Evolutionary conservation across 2,888 invertebrate genomes (phyloP), one percentile per base, ranked within the genome.

Genomic region (Taenaris catops): DNA sequence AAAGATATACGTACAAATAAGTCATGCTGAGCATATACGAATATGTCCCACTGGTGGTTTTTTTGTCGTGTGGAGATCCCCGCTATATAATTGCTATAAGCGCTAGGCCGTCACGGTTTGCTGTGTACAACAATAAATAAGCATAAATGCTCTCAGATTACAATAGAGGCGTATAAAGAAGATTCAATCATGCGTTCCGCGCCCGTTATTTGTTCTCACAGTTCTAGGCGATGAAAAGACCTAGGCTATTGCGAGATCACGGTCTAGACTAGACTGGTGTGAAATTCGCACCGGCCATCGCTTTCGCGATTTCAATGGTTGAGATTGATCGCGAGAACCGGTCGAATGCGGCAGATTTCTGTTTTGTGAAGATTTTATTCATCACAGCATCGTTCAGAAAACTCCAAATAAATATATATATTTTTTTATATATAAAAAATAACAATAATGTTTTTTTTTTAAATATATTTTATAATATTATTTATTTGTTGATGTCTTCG

Each of bases 251-350:
- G 70, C 75, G 64, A 69, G 71, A 79, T 58, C 58, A 62, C 61
- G 63, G 64, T 73, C 75, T 78, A 78, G 73, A 67, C 78, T 68
- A 76, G 69, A 72, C 66, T 65, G 79, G 84, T 83, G 79, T 81
- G 81, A 83, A 81, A 79, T 75, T 78, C 75, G 75, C 78, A 68
- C 69, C 75, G 68, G 66, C 67, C 66, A 58, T 61, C 53, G 71
- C 81, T 74, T 80, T 81, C 76, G 74, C 69, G 69, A 60, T 67
- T 72, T 78, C 73, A 76, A 78, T 75, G 68, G 60, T 44, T 52
- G 52, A 64, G 74, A 73, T 71, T 74, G 75, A 73, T 71, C 62
- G 65, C 61, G 63, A 55, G 60, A 81, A 79, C 83, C 80, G 83
- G 83, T 80, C 63, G 53, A 34, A 31, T 34, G 40, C 48, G 53